A percentile compares a stretch with the other conserved stretches of the same genome.
These are phyloP conservation scores for Myzus persicae DNA, from an alignment of 1,140 invertebrate genomes.

Conservation along the genomic window DNA sequence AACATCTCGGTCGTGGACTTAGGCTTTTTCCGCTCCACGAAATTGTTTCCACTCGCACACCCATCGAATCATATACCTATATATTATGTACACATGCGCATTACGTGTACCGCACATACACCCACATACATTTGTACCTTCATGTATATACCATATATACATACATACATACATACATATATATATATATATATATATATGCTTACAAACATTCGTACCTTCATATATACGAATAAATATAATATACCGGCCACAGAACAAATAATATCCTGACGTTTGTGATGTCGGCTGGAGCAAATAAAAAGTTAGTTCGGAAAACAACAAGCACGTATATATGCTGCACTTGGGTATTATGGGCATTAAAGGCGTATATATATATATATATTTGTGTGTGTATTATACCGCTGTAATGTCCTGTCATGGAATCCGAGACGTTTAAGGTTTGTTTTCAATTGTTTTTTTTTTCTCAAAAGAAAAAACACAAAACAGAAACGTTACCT, in stretches of 20 bases:
- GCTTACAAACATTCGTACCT: too few relatives aligned
- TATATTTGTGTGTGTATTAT: too few relatives aligned
- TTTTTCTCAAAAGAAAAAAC: too few relatives aligned
- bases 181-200: too few relatives aligned
- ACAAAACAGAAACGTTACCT: too few relatives aligned
- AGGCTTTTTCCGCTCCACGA: neutral
- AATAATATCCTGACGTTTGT: neutral
- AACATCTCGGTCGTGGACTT: neutral
- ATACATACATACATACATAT: neutral
- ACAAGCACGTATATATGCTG: neutral
- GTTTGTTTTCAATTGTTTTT: neutral
- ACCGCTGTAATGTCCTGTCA: neutral
- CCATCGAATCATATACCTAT: neutral
- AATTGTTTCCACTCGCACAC: neutral
- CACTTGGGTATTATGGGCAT: neutral
- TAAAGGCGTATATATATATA: too few relatives aligned
- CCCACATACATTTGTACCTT: too few relatives aligned
- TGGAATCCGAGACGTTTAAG: neutral
- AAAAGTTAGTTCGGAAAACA: neutral
- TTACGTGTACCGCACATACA: too few relatives aligned
- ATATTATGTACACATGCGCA: too few relatives aligned
- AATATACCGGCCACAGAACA: neutral
- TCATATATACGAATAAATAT: neutral
- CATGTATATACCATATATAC: too few relatives aligned
- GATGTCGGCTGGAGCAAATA: neutral